Conservation (phyloP, 2,113 vertebrate genomes). For the Thryonomys swinderianus region DNA sequence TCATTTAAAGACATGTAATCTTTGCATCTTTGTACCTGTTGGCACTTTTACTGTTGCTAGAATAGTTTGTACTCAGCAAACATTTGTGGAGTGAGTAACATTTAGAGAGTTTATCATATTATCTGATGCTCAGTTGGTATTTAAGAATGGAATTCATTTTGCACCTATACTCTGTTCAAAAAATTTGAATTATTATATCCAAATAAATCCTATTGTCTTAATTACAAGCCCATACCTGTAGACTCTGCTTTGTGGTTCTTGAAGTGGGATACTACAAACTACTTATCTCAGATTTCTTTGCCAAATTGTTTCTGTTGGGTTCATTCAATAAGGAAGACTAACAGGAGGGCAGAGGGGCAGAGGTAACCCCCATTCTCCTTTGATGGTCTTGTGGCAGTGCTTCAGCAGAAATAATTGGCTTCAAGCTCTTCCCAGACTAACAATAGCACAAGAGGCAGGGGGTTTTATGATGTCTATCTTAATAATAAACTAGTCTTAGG, state of each 20-base stretch:
- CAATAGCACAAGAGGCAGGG: neutral
- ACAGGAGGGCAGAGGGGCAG: neutral
- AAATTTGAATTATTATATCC: neutral
- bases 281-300: neutral
- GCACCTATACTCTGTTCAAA: neutral
- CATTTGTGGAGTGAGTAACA: neutral
- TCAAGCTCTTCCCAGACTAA: neutral
- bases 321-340: neutral
- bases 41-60: neutral
- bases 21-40: neutral
- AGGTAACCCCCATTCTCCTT: neutral
- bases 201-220: neutral
- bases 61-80: neutral
- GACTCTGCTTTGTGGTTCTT: neutral
- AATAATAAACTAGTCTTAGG: neutral
- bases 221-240: neutral
- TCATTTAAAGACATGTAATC: neutral
- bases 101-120: neutral
- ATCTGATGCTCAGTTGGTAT: neutral
- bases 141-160: neutral
- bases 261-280: neutral
- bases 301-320: neutral
- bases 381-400: neutral
- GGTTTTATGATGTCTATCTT: neutral
- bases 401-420: neutral